Conservation (phyloP, 1,140 invertebrate genomes). For the Caenorhabditis briggsae region DNA sequence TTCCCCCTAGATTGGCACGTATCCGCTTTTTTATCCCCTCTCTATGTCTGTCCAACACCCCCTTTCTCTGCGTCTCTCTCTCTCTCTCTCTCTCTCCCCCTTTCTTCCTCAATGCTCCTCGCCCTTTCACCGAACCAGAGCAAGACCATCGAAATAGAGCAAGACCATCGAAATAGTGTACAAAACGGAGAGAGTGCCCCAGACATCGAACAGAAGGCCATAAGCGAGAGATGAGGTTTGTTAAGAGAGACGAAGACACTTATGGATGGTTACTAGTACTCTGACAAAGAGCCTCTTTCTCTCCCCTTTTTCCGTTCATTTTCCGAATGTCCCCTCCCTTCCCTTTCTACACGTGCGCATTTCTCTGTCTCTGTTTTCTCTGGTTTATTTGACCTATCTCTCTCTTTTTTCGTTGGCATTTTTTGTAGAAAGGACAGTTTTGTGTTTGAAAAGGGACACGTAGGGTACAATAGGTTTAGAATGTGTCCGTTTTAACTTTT, state of each 20-base stretch:
- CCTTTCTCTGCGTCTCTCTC: neutral
- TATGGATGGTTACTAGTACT: constrained; percentile 37
- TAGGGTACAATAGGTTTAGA: no score
- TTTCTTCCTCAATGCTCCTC: neutral
- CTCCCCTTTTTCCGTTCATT: constrained; percentile 22
- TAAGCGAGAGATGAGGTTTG: neutral
- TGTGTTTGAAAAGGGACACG: neutral
- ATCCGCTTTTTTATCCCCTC: neutral
- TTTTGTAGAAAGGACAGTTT: neutral
- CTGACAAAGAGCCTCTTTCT: neutral
- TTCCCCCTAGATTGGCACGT: constrained; percentile 5
- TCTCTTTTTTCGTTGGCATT: neutral
- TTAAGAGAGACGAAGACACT: constrained; percentile 1
- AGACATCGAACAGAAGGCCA: neutral
- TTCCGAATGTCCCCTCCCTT: neutral
- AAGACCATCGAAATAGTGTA: neutral
- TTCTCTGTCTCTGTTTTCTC: neutral
- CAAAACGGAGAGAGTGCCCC: neutral
- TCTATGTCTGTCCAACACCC: neutral
- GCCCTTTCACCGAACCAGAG: neutral
- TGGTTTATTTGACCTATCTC: constrained; percentile 6
- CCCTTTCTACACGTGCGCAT: neutral
- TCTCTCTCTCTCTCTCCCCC: neutral
- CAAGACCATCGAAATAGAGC: neutral
- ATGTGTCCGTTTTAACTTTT: no score